Conservation (phyloP, 1,140 invertebrate genomes). For the Ridgeia piscesae region DNA sequence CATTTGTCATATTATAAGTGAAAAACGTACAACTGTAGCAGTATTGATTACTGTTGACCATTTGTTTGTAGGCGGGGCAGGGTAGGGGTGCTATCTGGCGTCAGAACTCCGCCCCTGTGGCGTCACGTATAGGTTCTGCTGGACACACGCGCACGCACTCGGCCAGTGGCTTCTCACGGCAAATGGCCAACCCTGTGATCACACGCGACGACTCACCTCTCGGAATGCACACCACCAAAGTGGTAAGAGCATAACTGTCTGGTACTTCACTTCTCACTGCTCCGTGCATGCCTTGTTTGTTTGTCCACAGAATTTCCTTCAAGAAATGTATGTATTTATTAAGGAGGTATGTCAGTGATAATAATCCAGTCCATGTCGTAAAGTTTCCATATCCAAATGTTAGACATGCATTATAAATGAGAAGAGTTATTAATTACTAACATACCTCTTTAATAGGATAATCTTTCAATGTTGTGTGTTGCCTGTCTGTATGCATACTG, state of each 20-base stretch:
- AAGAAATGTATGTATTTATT: not conserved
- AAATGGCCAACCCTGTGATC: constrained; percentile 39
- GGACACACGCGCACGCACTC: constrained; percentile 9
- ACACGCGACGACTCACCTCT: constrained; percentile 39
- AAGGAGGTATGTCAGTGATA: not conserved
- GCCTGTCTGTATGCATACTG: not conserved
- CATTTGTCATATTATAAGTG: not conserved
- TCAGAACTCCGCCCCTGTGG: constrained; percentile 41
- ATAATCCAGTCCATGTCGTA: not conserved
- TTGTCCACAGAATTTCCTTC: not conserved
- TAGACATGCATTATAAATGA: not conserved
- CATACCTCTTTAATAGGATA: not conserved
- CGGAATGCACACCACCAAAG: constrained; percentile 41
- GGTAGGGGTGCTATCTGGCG: not conserved
- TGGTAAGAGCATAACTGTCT: constrained; percentile 37
- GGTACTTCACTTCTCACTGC: not conserved
- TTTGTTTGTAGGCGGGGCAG: not conserved
- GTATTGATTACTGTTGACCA: not conserved
- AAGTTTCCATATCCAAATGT: not conserved
- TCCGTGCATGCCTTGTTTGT: not conserved
- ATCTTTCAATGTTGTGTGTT: not conserved
- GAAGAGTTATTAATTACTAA: not conserved
- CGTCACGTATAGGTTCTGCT: not conserved
- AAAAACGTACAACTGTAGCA: not conserved
- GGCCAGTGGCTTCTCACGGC: constrained; percentile 6